Conservation (phyloP, 2,797 vertebrate genomes). For the Hyperoplus immaculatus region DNA sequence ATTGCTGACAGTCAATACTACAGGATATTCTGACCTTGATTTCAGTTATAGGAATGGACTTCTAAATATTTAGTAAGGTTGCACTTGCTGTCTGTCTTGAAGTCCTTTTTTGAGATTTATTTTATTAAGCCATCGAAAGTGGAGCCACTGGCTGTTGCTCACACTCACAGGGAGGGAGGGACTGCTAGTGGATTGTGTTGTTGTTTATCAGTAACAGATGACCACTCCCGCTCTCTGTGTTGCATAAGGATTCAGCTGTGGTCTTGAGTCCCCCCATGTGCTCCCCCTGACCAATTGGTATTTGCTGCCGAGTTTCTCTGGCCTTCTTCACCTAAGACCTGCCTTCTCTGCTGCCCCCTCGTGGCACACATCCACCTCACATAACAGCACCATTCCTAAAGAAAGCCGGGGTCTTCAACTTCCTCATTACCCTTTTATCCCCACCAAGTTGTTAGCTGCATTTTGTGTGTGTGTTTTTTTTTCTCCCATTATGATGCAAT, state of each 20-base stretch:
- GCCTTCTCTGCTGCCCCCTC: slow-evolving; percentile 64
- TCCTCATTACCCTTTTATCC: slow-evolving; percentile 28
- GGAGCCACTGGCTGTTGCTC: slow-evolving; percentile 9
- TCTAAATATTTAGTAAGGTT: background rate
- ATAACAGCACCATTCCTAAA: slow-evolving; percentile 16
- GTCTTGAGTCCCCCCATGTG: slow-evolving; percentile 51
- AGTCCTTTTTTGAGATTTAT: slow-evolving; percentile 15
- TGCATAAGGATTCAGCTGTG: slow-evolving; percentile 73
- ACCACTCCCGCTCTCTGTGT: slow-evolving; percentile 76
- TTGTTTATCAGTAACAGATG: slow-evolving; percentile 80
- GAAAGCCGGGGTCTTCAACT: slow-evolving; percentile 1
- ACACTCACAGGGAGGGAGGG: background rate
- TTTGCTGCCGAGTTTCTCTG: background rate
- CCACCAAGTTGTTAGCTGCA: slow-evolving; percentile 48
- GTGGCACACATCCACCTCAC: slow-evolving; percentile 52
- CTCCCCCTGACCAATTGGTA: slow-evolving; percentile 34
- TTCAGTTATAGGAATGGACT: background rate
- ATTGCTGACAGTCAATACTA: background rate
- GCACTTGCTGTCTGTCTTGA: background rate
- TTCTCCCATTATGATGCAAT: slow-evolving; percentile 48
- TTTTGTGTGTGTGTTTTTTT: slow-evolving; percentile 14
- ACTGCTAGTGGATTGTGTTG: slow-evolving; percentile 35
- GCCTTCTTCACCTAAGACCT: slow-evolving; percentile 4
- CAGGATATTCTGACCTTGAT: background rate
- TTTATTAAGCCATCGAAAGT: slow-evolving; percentile 36